phyloP scores from a whole-genome alignment of 2,113 vertebrate species.

The Patagioenas fasciata region DNA sequence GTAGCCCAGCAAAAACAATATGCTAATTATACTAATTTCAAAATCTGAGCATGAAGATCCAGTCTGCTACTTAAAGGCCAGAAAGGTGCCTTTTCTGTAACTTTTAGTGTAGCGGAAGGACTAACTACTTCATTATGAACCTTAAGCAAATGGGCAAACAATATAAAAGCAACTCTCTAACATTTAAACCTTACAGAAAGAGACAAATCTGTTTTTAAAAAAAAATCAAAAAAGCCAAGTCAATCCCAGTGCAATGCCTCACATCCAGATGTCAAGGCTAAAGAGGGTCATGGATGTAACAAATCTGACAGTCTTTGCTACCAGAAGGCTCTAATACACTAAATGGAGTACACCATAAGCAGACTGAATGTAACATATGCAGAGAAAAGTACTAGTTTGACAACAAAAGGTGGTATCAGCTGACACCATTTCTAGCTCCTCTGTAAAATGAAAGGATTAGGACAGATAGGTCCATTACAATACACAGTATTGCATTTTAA shows the following conservation, averaged over 20 bases:
- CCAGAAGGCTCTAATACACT: not conserved
- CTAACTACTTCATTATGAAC: not conserved
- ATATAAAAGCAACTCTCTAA: not conserved
- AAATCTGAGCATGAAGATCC: not conserved
- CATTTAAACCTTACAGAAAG: not conserved
- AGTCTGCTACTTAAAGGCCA: not conserved
- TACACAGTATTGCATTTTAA: not conserved
- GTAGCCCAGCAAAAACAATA: not conserved
- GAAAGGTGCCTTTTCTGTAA: not conserved
- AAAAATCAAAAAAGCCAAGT: not conserved
- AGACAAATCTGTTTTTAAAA: not conserved
- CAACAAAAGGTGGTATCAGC: not conserved
- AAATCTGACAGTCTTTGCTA: not conserved
- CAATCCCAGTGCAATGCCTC: not conserved
- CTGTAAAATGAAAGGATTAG: not conserved
- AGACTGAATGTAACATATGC: not conserved
- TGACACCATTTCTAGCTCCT: not conserved
- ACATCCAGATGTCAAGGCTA: not conserved
- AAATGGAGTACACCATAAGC: not conserved
- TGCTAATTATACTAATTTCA: not conserved
- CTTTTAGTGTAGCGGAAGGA: not conserved
- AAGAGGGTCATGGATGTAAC: not conserved
- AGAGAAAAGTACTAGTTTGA: not conserved
- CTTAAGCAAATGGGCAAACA: not conserved
- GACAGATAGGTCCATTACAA: not conserved